Evolutionary conservation across 2,113 vertebrate species (phyloP).

Genomic region (Nibea albiflora): DNA sequence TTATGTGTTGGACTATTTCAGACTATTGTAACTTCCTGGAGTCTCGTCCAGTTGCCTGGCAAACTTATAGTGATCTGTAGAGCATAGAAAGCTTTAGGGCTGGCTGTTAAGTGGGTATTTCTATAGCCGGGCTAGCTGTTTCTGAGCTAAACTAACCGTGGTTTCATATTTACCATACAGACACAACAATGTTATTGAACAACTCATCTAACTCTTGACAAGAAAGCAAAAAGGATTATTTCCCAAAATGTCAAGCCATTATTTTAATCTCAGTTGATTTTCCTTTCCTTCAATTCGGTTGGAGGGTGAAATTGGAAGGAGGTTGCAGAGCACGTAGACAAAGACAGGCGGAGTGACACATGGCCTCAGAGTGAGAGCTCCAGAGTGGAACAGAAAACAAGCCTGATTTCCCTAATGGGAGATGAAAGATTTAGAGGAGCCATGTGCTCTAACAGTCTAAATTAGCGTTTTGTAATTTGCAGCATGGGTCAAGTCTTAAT

Average conservation of each 20-base stretch:
- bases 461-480: conserved; percentile 25
- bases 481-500: background rate
- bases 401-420: conserved; percentile 22
- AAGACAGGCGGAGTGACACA: conserved; percentile 18
- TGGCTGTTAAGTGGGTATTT: background rate
- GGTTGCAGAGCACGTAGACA: background rate
- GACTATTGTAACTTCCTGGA: background rate
- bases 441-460: conserved; percentile 13
- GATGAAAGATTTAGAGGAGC: conserved; percentile 40
- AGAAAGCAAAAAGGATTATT: background rate
- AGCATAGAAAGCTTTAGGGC: background rate
- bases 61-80: background rate
- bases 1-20: background rate
- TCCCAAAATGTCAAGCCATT: background rate
- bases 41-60: background rate
- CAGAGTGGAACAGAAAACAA: conserved; percentile 5
- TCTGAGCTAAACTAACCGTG: background rate
- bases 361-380: conserved; percentile 33
- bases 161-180: background rate
- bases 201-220: background rate
- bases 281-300: background rate
- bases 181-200: background rate
- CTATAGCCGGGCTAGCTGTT: background rate
- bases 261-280: background rate
- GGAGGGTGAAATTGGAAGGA: background rate